Evolutionary conservation across 2,797 vertebrate species (phyloP), one percentile per base, ranked within the genome.

Genomic region (Eupleurogrammus muticus): DNA sequence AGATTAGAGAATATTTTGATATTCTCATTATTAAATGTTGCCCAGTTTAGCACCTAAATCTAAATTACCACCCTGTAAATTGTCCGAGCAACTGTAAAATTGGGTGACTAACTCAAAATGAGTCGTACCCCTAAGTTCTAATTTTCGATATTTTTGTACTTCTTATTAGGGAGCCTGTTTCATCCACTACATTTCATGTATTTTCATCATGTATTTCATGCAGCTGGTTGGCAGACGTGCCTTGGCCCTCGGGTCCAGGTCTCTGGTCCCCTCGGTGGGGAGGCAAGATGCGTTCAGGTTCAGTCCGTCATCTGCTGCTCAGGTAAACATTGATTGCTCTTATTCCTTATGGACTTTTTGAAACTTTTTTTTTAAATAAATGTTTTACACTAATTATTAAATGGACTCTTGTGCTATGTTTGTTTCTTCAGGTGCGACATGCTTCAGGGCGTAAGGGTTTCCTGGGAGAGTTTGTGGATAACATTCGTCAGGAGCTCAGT

Each of bases 381-480:
- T 19, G 10, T 55, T 48, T 56, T n/a, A 23, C 14, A 9, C 17
- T 16, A 46, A 57, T 46, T 23, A 32, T 5, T 53, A 7, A 10
- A 42, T 16, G 2, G 8, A 24, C 0, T 49, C n/a, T 42, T 42
- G 16, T 42, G 40, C 14, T 16, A n/a, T 7, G 5, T 44, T 44
- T 73, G 2, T 68, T 72, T 53, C 8, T 32, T 35, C n/a, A 94
- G 92, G 87, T 92, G n/a, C 92, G 91, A 51, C 85, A 85, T 79
- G 44, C 88, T 8, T 94, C 93, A 0, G 88, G 92, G 13, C 95
- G 95, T 68, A 96, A 96, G 72, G 94, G 96, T 11, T 99, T 99
- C 64, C 90, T 97, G 4, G 96, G 95, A 0, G 96, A 96, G n/a
- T 95, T 97, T 38, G 84, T 98, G 66, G 96, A 98, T 68, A 96